Evolutionary conservation across 2,797 vertebrate genomes (phyloP), one percentile per base, ranked within the genome.

Genomic region (Lemur catta): DNA sequence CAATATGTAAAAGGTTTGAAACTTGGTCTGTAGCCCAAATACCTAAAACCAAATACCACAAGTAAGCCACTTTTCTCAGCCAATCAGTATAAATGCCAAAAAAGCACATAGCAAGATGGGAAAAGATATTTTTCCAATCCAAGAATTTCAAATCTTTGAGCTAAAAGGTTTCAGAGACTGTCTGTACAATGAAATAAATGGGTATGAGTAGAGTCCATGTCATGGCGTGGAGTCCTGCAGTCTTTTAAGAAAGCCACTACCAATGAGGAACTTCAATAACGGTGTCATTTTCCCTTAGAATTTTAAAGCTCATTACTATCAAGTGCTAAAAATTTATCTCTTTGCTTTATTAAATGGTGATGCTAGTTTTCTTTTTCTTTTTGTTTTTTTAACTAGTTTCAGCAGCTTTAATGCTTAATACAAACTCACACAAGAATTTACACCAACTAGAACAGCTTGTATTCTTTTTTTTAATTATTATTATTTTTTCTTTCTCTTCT

Each of bases 31-130:
- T 46, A 69, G 91, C 67, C 92, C 84, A 91, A 89, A 96, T 72
- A 89, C 75, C 82, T 92, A 90, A 90, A 95, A 72, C 81, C 38
- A 78, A 97, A 93, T 69, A 75, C 38, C 46, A 50, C 59, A 57
- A 94, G 59, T 52, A 71, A 96, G 30, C 33, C 52, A 30, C 43
- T 90, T 86, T 74, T 61, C 75, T 94, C 71, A 97, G 79, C 52
- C 96, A 96, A 55, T 90, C 76, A 78, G 55, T 41, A 59, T 30
- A 82, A 91, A 79, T 81, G 90, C 86, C 88, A 76, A 96, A 97
- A 89, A 2, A 96, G 78, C 79, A 93, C 71, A 87, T 59, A 61
- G 7, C 81, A 94, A 89, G 81, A 84, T 41, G 69, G 46, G 76
- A 93, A 91, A 74, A 94, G 65, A 76, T 52, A 48, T 59, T 91